A percentile compares a stretch with the other conserved stretches of the same genome.
These are phyloP conservation scores for Lonchura striata DNA, from an alignment of 2,113 vertebrate genomes.

Conservation along the genomic window DNA sequence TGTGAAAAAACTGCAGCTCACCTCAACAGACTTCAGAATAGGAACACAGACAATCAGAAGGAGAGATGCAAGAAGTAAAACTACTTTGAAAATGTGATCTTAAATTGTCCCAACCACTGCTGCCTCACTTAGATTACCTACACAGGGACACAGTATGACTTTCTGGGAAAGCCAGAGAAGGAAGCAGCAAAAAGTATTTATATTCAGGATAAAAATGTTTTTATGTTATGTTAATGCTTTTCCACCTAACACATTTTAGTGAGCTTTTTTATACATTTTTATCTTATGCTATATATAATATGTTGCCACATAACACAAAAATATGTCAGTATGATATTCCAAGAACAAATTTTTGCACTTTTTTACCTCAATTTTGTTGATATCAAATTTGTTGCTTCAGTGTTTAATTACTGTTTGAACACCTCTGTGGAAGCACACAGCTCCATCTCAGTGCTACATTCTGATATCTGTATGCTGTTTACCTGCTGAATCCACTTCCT, in stretches of 20 bases:
- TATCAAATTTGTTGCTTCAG: not conserved
- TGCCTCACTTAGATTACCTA: not conserved
- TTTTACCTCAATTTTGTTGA: too few relatives aligned
- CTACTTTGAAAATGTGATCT: not conserved
- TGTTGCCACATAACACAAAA: not conserved
- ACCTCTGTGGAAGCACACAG: not conserved
- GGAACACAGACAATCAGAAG: not conserved
- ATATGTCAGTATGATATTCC: not conserved
- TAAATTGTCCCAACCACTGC: not conserved
- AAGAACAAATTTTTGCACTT: not conserved
- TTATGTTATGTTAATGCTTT: not conserved
- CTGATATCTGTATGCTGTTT: not conserved
- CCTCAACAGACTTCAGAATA: not conserved
- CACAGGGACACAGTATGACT: not conserved
- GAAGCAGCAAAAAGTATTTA: not conserved
- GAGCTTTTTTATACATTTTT: not conserved
- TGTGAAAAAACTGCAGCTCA: not conserved
- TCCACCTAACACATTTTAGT: not conserved
- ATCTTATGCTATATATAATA: not conserved
- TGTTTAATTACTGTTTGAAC: conserved; percentile 29
- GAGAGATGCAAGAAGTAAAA: not conserved
- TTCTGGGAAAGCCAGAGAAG: not conserved
- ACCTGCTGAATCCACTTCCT: not conserved
- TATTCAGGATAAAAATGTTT: not conserved
- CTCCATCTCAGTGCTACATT: not conserved